Conservation (phyloP, 1,140 invertebrate species). For the Prorops nasuta region DNA sequence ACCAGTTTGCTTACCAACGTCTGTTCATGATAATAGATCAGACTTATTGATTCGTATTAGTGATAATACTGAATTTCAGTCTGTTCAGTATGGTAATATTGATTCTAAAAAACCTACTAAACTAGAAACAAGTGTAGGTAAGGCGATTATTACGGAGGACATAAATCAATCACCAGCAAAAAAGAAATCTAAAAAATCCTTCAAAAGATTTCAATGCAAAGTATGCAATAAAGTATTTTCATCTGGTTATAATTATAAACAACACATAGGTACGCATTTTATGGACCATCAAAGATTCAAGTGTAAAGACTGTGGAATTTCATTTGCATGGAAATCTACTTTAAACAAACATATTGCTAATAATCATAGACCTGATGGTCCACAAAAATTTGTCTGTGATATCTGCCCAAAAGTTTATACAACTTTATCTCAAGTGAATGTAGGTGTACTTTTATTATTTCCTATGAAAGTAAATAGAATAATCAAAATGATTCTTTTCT, state of each 20-base stretch:
- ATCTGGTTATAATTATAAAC: constrained; percentile 43
- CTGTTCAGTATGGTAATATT: neutral
- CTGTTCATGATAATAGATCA: too few relatives aligned
- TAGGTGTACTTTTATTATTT: constrained; percentile 34
- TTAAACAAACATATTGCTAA: constrained; percentile 46
- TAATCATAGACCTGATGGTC: constrained; percentile 40
- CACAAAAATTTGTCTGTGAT: constrained; percentile 44
- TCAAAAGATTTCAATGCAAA: constrained; percentile 39
- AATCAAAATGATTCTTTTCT: neutral
- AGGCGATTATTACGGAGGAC: neutral
- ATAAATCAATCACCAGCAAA: neutral
- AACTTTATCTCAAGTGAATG: constrained; percentile 46
- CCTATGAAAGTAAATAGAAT: neutral
- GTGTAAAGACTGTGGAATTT: constrained; percentile 44
- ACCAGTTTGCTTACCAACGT: too few relatives aligned
- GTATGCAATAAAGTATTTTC: constrained; percentile 45
- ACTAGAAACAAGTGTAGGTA: neutral
- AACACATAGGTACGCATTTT: constrained; percentile 47
- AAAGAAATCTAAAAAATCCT: constrained; percentile 14
- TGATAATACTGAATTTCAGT: constrained; percentile 17
- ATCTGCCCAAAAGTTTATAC: constrained; percentile 48
- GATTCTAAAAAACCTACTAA: neutral
- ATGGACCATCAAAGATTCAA: constrained; percentile 46
- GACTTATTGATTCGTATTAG: constrained; percentile 22
- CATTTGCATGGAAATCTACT: constrained; percentile 50